These are phyloP conservation scores for Notiomystis cincta DNA, from an alignment of 2,113 vertebrate genomes.

Conservation along the genomic window DNA sequence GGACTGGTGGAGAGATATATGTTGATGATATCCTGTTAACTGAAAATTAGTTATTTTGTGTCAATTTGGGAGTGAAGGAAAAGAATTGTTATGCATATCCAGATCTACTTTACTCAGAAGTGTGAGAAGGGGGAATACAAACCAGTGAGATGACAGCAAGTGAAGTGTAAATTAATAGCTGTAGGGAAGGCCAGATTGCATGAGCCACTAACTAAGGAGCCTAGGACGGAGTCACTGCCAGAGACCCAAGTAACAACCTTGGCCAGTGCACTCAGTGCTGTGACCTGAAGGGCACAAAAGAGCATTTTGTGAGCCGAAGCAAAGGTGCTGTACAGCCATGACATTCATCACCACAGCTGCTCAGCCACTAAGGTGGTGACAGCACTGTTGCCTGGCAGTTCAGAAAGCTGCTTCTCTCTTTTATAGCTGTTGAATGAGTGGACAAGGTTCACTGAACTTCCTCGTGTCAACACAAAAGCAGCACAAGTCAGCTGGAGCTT, in stretches of 20 bases:
- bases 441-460: background rate
- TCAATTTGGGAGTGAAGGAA: background rate
- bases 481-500: background rate
- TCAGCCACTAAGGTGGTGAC: background rate
- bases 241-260: background rate
- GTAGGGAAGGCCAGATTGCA: background rate
- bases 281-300: background rate
- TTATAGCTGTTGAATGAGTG: background rate
- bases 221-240: background rate
- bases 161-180: background rate
- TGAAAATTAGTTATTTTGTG: background rate
- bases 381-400: conserved; percentile 14
- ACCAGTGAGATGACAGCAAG: background rate
- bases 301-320: background rate
- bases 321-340: background rate
- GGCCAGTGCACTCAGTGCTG: background rate
- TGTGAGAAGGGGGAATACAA: background rate
- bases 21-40: background rate
- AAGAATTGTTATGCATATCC: background rate
- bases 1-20: background rate
- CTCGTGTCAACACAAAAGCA: background rate
- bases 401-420: background rate
- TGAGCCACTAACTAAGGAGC: background rate
- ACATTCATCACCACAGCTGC: background rate
- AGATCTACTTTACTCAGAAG: background rate